Evolutionary conservation across 1,140 invertebrate species (phyloP), one percentile per base, ranked within the genome.

Genomic region (Cydia fagiglandana): DNA sequence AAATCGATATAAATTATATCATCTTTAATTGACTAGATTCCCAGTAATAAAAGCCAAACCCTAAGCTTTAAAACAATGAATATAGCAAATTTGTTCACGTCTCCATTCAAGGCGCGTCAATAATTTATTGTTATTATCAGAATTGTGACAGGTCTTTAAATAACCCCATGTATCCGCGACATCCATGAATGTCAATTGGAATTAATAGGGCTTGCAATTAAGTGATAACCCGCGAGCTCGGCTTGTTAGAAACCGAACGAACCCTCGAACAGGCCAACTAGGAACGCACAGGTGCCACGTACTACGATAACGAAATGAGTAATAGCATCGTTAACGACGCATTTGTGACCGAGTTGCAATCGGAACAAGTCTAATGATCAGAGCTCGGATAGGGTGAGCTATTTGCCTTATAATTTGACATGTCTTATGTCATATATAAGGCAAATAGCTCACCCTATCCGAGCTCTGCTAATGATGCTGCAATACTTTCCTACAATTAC

Each of bases 191-290:
- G 66, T 70, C 66, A 70, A 70, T 70, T 70, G 66, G 34, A 41
- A 70, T 70, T 70, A 70, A 70, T 70, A 70, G 66, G 66, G 4
- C n/a, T 70, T 41, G 45, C 66, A 70, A 70, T 70, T 70, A 70
- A 70, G 30, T 41, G 66, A 70, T 70, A 70, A 70, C 66, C 66
- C 24, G 17, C 38, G 34, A 70, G 66, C 66, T 38, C 34, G n/a
- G 66, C 30, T 61, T 61, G 17, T 61, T 61, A 61, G 56, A 61
- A 61, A 20, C 20, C 20, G 17, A 61, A 12, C 24, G 56, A 61
- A 61, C 56, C 56, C 56, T 61, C 20, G 56, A 20, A 61, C 56
- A 61, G 20, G 56, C 56, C 20, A 61, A 61, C 56, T 61, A 10
- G 20, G 20, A 24, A 24, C 56, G 50, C 15, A 12, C 56, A 61